Percentiles rank a stretch among this genome's conserved stretches.
These are phyloP conservation scores for Nomada ferruginata DNA, from an alignment of 2,888 invertebrate species.

Conservation along the genomic window DNA sequence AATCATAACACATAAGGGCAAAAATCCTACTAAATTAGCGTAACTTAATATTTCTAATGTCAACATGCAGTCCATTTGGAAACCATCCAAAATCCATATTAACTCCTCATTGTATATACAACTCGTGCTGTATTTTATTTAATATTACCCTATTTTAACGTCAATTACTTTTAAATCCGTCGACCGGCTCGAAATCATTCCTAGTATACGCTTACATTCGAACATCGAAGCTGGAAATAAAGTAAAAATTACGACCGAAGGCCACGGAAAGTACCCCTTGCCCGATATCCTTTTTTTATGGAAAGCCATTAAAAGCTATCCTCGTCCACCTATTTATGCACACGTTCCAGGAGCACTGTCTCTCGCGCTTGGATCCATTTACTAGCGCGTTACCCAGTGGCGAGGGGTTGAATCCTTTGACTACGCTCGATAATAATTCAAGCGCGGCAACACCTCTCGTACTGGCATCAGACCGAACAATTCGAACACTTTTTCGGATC, in stretches of 20 bases:
- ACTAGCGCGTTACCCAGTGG: conserved; percentile 14
- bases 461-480: conserved; percentile 14
- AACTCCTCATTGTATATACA: neutral
- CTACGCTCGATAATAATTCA: conserved; percentile 44
- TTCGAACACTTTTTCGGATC: conserved; percentile 24
- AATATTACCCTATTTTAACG: neutral
- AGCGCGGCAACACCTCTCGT: conserved; percentile 26
- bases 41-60: too few species aligned
- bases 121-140: neutral
- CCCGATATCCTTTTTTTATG: conserved; percentile 40
- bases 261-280: conserved; percentile 11
- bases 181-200: neutral
- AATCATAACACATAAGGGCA: too few species aligned
- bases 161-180: neutral
- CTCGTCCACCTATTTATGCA: conserved; percentile 44
- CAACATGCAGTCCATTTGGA: neutral
- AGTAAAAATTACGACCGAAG: conserved; percentile 16
- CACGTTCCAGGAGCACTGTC: conserved; percentile 38
- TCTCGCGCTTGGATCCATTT: conserved; percentile 36
- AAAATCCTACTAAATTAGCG: too few species aligned
- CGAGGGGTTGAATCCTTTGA: conserved; percentile 46
- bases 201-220: neutral
- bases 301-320: conserved; percentile 46
- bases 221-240: neutral
- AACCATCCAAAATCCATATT: neutral